Evolutionary conservation across 2,888 invertebrate species (phyloP).

Genomic region (Steromphala cineraria): DNA sequence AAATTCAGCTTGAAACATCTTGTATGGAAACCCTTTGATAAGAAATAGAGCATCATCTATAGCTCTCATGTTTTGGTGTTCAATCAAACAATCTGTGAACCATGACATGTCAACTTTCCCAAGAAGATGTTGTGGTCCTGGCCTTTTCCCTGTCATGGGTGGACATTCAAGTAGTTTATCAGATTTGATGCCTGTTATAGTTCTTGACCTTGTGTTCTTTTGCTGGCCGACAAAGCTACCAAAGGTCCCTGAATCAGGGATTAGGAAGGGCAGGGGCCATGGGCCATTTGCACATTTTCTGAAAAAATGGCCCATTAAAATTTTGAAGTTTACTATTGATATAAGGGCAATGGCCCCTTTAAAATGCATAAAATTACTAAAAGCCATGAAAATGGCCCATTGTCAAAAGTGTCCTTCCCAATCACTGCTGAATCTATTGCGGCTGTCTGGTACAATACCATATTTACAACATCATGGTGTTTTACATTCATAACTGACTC

Average conservation of each 20-base stretch:
- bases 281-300: too few relatives aligned
- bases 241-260: not conserved
- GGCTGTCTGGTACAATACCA: slow-evolving; percentile 31
- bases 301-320: too few relatives aligned
- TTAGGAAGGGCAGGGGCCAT: too few relatives aligned
- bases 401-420: too few relatives aligned
- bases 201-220: not conserved
- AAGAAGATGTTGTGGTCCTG: not conserved
- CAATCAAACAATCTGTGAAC: not conserved
- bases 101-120: not conserved
- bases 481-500: slow-evolving; percentile 11
- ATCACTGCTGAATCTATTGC: too few relatives aligned
- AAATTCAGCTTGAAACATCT: not conserved
- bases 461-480: slow-evolving; percentile 23
- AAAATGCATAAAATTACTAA: too few relatives aligned
- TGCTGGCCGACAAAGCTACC: not conserved
- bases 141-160: not conserved
- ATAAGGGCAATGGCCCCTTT: too few relatives aligned
- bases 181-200: not conserved
- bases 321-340: too few relatives aligned
- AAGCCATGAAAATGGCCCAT: too few relatives aligned
- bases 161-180: not conserved
- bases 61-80: not conserved
- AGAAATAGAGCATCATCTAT: not conserved
- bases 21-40: not conserved